Percentiles rank a stretch among this genome's conserved stretches.
These are phyloP conservation scores for Hermodice carunculata DNA, from an alignment of 2,888 invertebrate species.

Conservation along the genomic window DNA sequence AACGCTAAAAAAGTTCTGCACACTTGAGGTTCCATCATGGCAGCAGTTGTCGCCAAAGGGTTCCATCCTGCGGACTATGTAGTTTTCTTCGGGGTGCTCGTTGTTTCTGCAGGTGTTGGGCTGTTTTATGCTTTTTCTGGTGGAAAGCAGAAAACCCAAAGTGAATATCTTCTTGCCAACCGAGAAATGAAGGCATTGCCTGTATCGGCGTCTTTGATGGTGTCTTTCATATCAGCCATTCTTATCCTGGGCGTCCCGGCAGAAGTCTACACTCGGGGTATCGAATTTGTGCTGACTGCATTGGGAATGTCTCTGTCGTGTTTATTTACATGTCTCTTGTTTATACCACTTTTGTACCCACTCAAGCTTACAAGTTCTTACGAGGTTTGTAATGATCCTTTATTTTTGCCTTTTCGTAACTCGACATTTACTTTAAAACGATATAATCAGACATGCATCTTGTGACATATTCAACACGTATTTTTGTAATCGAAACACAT, in stretches of 20 bases:
- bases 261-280: slow-evolving; percentile 62
- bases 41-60: too few relatives aligned
- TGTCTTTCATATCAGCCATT: slow-evolving; percentile 67
- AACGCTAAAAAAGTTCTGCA: too few relatives aligned
- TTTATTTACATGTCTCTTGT: slow-evolving; percentile 52
- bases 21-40: too few relatives aligned
- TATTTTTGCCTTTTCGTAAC: too few relatives aligned
- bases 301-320: slow-evolving; percentile 53
- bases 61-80: slow-evolving; percentile 52
- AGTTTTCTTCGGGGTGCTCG: slow-evolving; percentile 60
- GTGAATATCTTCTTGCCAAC: slow-evolving; percentile 66
- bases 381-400: too few relatives aligned
- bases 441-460: too few relatives aligned
- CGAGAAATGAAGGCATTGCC: slow-evolving; percentile 65
- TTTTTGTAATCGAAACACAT: too few relatives aligned
- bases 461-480: too few relatives aligned
- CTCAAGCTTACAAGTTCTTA: slow-evolving; percentile 35
- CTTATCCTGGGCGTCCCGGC: slow-evolving; percentile 62
- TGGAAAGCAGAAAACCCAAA: slow-evolving; percentile 73
- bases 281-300: slow-evolving; percentile 54
- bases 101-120: slow-evolving; percentile 63
- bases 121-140: slow-evolving; percentile 72
- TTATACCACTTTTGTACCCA: slow-evolving; percentile 41
- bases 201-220: slow-evolving; percentile 65
- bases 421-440: too few relatives aligned